Percentiles rank a stretch among this genome's conserved stretches.
phyloP scores from a whole-genome alignment of 2,797 vertebrate genomes.

The Danio aesculapii region DNA sequence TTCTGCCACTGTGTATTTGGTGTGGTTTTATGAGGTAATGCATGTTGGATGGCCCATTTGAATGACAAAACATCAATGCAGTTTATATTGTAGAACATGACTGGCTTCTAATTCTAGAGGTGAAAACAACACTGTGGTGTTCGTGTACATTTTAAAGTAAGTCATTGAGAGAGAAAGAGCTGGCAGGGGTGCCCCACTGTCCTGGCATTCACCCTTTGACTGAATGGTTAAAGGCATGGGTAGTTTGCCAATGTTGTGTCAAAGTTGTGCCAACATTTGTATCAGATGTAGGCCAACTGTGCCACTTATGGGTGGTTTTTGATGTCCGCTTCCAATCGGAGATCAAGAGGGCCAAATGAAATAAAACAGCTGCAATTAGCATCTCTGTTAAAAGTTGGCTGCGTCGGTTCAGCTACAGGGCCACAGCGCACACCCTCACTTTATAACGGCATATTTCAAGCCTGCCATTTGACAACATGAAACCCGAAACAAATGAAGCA shows the following conservation, averaged over 20 bases:
- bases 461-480: not conserved
- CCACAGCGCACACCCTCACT: constrained; percentile 9
- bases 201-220: constrained; percentile 43
- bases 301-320: constrained; percentile 49
- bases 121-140: not conserved
- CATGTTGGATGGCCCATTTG: not conserved
- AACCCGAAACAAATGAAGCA: not conserved
- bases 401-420: not conserved
- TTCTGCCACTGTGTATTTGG: not conserved
- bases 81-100: not conserved
- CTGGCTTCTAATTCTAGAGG: not conserved
- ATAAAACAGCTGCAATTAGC: constrained; percentile 48
- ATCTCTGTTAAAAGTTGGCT: constrained; percentile 40
- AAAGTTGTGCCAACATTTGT: constrained; percentile 50
- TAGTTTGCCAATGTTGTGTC: constrained; percentile 51
- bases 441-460: constrained; percentile 19
- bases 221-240: constrained; percentile 47
- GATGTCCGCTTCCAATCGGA: constrained; percentile 35
- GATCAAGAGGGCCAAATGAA: constrained; percentile 44
- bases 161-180: not conserved
- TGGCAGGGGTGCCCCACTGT: constrained; percentile 37
- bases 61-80: not conserved
- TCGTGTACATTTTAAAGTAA: constrained; percentile 24
- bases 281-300: constrained; percentile 49
- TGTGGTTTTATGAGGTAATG: not conserved